Conservation (phyloP, 2,113 vertebrate genomes). For the Australoheros scitulus region DNA sequence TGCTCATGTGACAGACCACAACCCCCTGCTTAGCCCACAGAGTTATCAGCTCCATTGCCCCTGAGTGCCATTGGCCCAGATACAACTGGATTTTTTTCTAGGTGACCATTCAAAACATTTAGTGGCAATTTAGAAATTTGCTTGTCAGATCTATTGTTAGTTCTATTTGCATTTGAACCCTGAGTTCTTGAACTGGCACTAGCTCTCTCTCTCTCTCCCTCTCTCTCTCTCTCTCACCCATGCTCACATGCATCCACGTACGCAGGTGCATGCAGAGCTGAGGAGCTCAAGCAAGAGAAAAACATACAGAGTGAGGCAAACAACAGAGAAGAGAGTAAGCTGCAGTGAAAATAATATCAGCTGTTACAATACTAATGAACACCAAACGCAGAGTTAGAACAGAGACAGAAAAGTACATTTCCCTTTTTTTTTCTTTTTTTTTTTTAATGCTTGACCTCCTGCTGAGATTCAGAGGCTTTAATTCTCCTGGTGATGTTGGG, state of each 20-base stretch:
- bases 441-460: conserved; percentile 60
- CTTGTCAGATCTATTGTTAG: conserved; percentile 45
- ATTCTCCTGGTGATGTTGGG: conserved; percentile 74
- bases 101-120: conserved; percentile 59
- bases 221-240: neutral
- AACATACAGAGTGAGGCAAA: conserved; percentile 26
- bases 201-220: too few species aligned
- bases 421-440: conserved; percentile 5
- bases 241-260: neutral
- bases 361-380: conserved; percentile 64
- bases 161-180: conserved; percentile 34
- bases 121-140: conserved; percentile 49
- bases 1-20: conserved; percentile 43
- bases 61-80: conserved; percentile 29
- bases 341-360: conserved; percentile 39
- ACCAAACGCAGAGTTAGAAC: conserved; percentile 36
- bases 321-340: conserved; percentile 30
- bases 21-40: conserved; percentile 42
- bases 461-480: conserved; percentile 70
- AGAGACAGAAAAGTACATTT: conserved; percentile 62
- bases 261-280: neutral
- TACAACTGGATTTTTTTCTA: conserved; percentile 41
- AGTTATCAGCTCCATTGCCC: conserved; percentile 29
- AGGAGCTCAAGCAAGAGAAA: conserved; percentile 21
- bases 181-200: neutral